Conservation (phyloP, 2,113 vertebrate species). For the Podilymbus podiceps region DNA sequence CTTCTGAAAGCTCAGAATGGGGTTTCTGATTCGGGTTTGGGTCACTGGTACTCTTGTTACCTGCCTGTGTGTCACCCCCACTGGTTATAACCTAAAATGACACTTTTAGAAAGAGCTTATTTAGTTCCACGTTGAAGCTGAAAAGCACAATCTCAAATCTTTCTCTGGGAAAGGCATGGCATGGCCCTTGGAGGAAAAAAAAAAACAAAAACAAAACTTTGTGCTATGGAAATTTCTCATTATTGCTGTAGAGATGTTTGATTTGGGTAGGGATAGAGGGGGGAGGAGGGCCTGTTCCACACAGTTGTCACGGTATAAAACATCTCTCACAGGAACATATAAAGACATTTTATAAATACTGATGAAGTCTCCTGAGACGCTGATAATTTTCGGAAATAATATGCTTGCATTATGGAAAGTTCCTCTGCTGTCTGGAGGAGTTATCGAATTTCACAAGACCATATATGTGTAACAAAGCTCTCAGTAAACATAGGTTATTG, state of each 20-base stretch:
- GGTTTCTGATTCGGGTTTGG: background rate
- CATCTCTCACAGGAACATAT: background rate
- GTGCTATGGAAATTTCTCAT: background rate
- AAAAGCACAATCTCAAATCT: too few species aligned
- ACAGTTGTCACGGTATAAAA: background rate
- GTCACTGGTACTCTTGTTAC: background rate
- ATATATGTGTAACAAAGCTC: background rate
- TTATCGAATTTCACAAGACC: background rate
- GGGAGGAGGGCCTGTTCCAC: background rate
- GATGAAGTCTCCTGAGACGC: background rate
- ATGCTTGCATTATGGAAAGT: background rate
- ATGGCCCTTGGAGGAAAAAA: background rate
- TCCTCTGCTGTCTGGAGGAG: background rate
- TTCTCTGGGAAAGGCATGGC: too few species aligned
- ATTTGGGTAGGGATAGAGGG: background rate
- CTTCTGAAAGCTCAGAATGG: background rate
- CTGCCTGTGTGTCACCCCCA: background rate
- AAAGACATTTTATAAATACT: conserved; percentile 3
- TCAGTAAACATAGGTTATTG: background rate
- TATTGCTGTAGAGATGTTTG: background rate
- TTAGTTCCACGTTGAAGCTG: background rate
- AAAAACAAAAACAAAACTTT: accelerated
- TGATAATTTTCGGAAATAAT: background rate
- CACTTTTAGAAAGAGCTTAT: background rate
- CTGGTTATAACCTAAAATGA: background rate